Percentiles rank a stretch among this genome's conserved stretches.
phyloP scores from a whole-genome alignment of 37 sponge, comb jelly and placozoan species.

The Oscarella lobularis region DNA sequence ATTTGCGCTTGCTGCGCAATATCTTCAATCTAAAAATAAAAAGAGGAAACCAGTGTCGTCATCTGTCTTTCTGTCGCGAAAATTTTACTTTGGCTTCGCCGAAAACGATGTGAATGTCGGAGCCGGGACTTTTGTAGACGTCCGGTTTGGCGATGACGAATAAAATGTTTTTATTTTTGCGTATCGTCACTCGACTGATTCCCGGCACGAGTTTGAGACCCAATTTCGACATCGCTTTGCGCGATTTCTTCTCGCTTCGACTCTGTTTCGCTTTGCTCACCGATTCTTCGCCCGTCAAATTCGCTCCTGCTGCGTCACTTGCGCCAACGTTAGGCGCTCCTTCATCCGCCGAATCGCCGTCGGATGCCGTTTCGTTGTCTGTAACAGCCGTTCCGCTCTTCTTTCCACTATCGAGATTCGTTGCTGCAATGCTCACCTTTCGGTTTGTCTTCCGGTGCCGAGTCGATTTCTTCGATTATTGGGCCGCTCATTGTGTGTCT shows the following conservation, averaged over 20 bases:
- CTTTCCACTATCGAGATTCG: too few species aligned
- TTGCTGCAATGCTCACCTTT: too few species aligned
- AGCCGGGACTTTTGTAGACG: conserved; percentile 90
- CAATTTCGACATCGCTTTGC: conserved; percentile 85
- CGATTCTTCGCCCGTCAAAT: conserved; percentile 13
- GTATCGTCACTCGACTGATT: conserved; percentile 83
- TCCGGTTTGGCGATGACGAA: conserved; percentile 93
- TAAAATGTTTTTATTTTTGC: conserved; percentile 90
- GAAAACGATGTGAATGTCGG: conserved; percentile 95
- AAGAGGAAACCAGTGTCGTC: conserved; percentile 3
- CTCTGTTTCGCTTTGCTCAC: conserved; percentile 77
- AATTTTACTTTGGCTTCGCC: conserved; percentile 84
- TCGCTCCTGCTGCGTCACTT: background rate
- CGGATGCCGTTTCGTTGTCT: too few species aligned
- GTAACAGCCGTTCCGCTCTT: too few species aligned
- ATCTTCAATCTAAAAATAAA: conserved; percentile 51
- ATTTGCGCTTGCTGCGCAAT: conserved; percentile 75
- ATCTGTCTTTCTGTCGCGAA: too few species aligned
- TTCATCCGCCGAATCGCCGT: background rate
- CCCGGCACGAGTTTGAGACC: conserved; percentile 73
- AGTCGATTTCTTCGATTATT: too few species aligned
- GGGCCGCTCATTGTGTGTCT: too few species aligned
- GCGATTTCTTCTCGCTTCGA: conserved; percentile 90
- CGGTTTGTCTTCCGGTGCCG: too few species aligned
- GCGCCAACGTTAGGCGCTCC: background rate